Evolutionary conservation across 2,888 invertebrate species (phyloP).

Genomic region (Sphinx pinastri): DNA sequence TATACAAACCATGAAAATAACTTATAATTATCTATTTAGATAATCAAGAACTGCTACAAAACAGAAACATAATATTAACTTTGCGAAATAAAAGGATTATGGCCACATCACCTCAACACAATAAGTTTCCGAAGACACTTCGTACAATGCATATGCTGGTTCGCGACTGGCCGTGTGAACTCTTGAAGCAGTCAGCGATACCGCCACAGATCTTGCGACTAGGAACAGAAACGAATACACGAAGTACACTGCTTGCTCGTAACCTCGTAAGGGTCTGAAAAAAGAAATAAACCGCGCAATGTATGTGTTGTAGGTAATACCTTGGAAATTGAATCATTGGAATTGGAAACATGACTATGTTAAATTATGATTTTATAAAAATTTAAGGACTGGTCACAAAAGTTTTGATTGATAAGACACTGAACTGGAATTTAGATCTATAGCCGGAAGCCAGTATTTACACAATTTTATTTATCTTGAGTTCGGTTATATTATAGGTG

Average conservation of each 20-base stretch:
- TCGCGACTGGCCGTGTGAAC: conserved; percentile 82
- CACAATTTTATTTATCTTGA: too few relatives aligned
- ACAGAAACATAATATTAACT: neutral
- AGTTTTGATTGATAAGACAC: neutral
- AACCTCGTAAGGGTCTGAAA: conserved; percentile 59
- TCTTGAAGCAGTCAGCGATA: conserved; percentile 82
- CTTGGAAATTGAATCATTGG: too few relatives aligned
- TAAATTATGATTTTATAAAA: too few relatives aligned
- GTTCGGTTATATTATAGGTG: too few relatives aligned
- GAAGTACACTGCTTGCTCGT: conserved; percentile 85
- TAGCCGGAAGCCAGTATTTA: too few relatives aligned
- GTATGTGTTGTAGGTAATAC: too few relatives aligned
- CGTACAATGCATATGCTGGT: conserved; percentile 82
- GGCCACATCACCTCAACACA: conserved; percentile 82
- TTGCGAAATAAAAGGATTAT: neutral
- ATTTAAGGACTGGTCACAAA: neutral
- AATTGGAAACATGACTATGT: too few relatives aligned
- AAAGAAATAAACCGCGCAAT: neutral
- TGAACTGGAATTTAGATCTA: too few relatives aligned
- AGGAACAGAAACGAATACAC: conserved; percentile 86
- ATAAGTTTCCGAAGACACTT: conserved; percentile 84
- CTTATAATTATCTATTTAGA: too few relatives aligned
- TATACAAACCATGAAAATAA: too few relatives aligned
- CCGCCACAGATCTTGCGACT: conserved; percentile 82
- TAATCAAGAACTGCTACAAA: neutral